phyloP scores from a whole-genome alignment of 2,888 invertebrate species.

The Xylocampa areola region DNA sequence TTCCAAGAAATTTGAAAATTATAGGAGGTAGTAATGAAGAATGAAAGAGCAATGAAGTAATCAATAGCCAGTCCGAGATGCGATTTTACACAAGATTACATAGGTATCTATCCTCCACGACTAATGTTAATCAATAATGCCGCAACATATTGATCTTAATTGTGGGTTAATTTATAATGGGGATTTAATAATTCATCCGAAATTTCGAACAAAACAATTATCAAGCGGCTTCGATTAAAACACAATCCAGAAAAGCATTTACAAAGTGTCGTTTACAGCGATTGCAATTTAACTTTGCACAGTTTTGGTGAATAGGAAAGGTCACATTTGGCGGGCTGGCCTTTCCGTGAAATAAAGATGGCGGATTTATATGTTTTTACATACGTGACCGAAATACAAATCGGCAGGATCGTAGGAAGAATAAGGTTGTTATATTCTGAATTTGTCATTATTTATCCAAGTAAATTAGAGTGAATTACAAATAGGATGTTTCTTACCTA shows the following conservation, averaged over 20 bases:
- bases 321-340: conserved; percentile 2
- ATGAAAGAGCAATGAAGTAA: too few relatives aligned
- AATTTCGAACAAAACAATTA: background rate
- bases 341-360: background rate
- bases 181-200: background rate
- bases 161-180: background rate
- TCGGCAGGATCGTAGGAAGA: background rate
- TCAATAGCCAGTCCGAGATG: too few relatives aligned
- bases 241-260: conserved; percentile 16
- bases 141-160: background rate
- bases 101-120: too few relatives aligned
- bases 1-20: too few relatives aligned
- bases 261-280: conserved; percentile 14
- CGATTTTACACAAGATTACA: too few relatives aligned
- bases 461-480: background rate
- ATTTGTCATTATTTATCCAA: background rate
- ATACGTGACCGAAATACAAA: conserved; percentile 7
- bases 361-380: background rate
- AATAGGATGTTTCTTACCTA: background rate
- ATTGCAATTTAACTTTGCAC: conserved; percentile 26
- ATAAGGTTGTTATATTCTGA: background rate
- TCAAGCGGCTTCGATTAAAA: conserved; percentile 10
- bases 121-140: too few relatives aligned
- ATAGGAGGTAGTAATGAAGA: too few relatives aligned
- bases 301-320: background rate